phyloP scores from a whole-genome alignment of 2,113 vertebrate genomes.

The Poeciliopsis occidentalis region DNA sequence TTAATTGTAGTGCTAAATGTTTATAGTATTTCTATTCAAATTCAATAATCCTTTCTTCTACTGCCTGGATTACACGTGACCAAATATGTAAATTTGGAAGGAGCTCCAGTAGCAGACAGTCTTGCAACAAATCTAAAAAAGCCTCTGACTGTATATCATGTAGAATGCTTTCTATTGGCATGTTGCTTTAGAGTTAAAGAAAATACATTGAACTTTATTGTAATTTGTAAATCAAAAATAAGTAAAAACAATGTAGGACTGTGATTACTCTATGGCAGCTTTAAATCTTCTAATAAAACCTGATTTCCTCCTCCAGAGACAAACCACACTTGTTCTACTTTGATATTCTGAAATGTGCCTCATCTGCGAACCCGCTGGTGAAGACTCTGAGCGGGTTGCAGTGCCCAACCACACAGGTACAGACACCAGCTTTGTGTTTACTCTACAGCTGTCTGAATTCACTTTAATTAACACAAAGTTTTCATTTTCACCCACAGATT shows the following conservation, averaged over 20 bases:
- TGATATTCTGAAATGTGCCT: slow-evolving; percentile 84
- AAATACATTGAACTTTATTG: not conserved
- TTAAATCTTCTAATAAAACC: not conserved
- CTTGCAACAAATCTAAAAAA: no score
- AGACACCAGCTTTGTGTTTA: not conserved
- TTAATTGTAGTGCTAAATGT: no score
- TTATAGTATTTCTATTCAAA: no score
- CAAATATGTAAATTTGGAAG: no score
- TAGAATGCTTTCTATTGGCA: not conserved
- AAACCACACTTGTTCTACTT: slow-evolving; percentile 84
- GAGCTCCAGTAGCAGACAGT: no score
- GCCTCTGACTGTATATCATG: no score
- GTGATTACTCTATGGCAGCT: not conserved
- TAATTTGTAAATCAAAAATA: not conserved
- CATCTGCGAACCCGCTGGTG: slow-evolving; percentile 73
- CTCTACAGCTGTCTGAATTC: not conserved
- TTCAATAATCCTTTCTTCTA: no score
- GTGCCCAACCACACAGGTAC: slow-evolving; percentile 88
- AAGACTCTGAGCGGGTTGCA: slow-evolving; percentile 79
- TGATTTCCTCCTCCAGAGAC: slow-evolving; percentile 65
- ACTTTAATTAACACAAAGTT: not conserved
- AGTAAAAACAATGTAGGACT: not conserved
- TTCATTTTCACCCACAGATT: slow-evolving; percentile 69
- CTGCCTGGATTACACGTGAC: no score
- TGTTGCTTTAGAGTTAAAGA: not conserved